These are phyloP conservation scores for Cairina moschata DNA, from an alignment of 2,113 vertebrate species.

Conservation along the genomic window DNA sequence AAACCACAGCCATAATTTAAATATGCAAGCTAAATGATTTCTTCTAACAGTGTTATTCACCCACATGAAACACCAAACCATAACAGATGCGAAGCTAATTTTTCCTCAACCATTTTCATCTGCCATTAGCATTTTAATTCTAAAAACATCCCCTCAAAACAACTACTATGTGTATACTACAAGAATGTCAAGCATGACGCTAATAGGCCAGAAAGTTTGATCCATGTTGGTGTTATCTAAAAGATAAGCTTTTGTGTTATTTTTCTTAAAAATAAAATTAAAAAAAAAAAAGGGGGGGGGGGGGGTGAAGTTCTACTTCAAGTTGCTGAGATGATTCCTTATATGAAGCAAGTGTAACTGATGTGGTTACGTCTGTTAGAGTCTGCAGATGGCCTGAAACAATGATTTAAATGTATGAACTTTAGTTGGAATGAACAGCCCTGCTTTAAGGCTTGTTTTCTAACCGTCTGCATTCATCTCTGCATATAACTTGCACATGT, in stretches of 20 bases:
- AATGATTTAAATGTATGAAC: slow-evolving; percentile 65
- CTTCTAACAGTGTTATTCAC: slow-evolving; percentile 57
- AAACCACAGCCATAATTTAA: slow-evolving; percentile 51
- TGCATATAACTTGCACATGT: slow-evolving; percentile 34
- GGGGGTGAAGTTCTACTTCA: not conserved
- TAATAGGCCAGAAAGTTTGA: slow-evolving; percentile 18
- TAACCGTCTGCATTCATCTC: slow-evolving; percentile 59
- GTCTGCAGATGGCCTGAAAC: slow-evolving; percentile 60
- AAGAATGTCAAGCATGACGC: not conserved
- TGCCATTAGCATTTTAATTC: slow-evolving; percentile 34
- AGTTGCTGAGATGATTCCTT: slow-evolving; percentile 8
- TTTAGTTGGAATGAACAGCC: slow-evolving; percentile 50
- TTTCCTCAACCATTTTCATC: slow-evolving; percentile 24
- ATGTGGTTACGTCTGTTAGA: slow-evolving; percentile 37
- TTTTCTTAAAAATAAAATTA: too few species aligned
- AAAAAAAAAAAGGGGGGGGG: not conserved
- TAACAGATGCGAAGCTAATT: slow-evolving; percentile 52
- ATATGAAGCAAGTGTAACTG: slow-evolving; percentile 28
- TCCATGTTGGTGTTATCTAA: not conserved
- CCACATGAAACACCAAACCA: slow-evolving; percentile 49
- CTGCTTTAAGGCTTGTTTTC: slow-evolving; percentile 63
- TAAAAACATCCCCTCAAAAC: slow-evolving; percentile 20
- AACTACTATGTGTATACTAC: not conserved
- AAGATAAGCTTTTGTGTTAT: not conserved
- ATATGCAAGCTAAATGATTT: slow-evolving; percentile 44